Evolutionary conservation across 2,888 invertebrate species (phyloP).

Genomic region (Trisateles emortualis): DNA sequence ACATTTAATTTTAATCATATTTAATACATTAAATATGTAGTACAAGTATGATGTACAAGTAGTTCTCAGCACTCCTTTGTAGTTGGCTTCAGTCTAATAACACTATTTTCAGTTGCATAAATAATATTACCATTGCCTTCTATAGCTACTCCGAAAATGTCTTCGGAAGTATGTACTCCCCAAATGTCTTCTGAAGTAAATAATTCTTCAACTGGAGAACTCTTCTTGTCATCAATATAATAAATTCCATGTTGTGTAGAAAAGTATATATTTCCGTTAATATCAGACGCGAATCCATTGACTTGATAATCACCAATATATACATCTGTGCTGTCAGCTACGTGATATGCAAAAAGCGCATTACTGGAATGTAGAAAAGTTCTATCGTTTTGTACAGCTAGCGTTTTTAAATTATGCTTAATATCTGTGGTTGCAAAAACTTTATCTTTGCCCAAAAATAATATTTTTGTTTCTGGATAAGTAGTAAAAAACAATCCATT

Average conservation of each 20-base stretch:
- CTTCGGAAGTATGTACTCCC: too few relatives aligned
- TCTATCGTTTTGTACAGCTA: slow-evolving; percentile 49
- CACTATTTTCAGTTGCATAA: slow-evolving; percentile 44
- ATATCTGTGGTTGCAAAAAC: slow-evolving; percentile 38
- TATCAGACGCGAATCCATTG: slow-evolving; percentile 50
- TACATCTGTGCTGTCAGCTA: slow-evolving; percentile 7
- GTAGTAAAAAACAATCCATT: slow-evolving; percentile 67
- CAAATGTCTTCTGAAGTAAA: slow-evolving; percentile 19
- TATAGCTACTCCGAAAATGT: slow-evolving; percentile 45
- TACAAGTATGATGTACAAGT: too few relatives aligned
- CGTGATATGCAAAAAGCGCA: slow-evolving; percentile 46
- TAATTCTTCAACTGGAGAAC: slow-evolving; percentile 15
- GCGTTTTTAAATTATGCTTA: slow-evolving; percentile 43
- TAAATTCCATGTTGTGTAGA: slow-evolving; percentile 47
- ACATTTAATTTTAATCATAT: too few relatives aligned
- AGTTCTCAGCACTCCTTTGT: too few relatives aligned
- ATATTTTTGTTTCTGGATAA: slow-evolving; percentile 55
- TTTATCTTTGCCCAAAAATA: slow-evolving; percentile 41
- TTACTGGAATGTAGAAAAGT: slow-evolving; percentile 52
- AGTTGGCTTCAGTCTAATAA: slow-evolving; percentile 47
- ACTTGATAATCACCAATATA: slow-evolving; percentile 31
- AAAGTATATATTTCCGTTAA: slow-evolving; percentile 46
- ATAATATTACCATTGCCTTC: slow-evolving; percentile 50
- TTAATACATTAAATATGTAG: too few relatives aligned
- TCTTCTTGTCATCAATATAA: slow-evolving; percentile 30